Evolutionary conservation across 1,140 invertebrate species (phyloP).

Genomic region (Monochamus saltuarius): DNA sequence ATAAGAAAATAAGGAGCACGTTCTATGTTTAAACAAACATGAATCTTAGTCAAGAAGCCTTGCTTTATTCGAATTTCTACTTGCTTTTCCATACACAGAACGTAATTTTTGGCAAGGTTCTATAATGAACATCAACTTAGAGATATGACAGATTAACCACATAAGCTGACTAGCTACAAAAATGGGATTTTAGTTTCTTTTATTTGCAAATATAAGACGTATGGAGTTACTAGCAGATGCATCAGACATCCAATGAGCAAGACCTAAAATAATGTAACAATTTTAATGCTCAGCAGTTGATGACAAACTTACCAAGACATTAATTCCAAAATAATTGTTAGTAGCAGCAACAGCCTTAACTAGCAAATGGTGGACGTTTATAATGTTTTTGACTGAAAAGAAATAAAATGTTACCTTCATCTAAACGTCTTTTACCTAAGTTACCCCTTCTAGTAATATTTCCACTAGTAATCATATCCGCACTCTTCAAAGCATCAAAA

Average conservation of each 20-base stretch:
- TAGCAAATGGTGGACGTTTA: background rate
- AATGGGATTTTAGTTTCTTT: background rate
- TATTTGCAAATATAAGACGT: constrained; percentile 1
- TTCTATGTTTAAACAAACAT: too few species aligned
- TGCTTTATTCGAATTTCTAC: too few species aligned
- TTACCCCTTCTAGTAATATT: too few species aligned
- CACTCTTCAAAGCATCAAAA: too few species aligned
- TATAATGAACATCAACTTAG: constrained; percentile 4
- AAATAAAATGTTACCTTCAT: too few species aligned
- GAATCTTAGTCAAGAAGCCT: too few species aligned
- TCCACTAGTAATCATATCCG: too few species aligned
- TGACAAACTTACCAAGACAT: background rate
- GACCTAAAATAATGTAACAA: constrained; percentile 10
- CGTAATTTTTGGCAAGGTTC: constrained; percentile 18
- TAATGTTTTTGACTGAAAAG: background rate
- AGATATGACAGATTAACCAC: constrained; percentile 9
- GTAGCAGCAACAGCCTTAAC: background rate
- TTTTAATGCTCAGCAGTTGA: background rate
- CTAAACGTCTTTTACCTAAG: too few species aligned
- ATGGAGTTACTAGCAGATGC: constrained; percentile 10
- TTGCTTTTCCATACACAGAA: too few species aligned
- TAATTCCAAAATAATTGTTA: background rate
- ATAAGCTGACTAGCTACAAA: background rate
- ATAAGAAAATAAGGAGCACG: too few species aligned
- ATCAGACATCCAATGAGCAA: constrained; percentile 11